Evolutionary conservation across 2,797 vertebrate species (phyloP), one percentile per base, ranked within the genome.

Genomic region (Mus minutoides): DNA sequence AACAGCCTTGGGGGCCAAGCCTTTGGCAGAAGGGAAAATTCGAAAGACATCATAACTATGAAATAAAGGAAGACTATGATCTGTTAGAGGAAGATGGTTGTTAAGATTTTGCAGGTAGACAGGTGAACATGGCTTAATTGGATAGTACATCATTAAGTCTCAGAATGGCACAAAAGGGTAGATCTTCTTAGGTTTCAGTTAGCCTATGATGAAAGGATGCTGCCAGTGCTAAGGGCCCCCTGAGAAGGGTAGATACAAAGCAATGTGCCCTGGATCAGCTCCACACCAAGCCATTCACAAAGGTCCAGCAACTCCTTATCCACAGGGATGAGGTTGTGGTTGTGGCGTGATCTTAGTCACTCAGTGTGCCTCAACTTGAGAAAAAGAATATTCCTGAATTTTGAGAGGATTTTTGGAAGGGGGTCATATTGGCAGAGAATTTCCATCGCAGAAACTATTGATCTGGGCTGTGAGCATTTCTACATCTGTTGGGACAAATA

Each of bases 1-100:
- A 94, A 90, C 31, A 94, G 96, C 90, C 67, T 78, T 13, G 10
- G 91, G 87, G 78, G 19, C 71, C 43, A 64, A 71, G 71, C 34
- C 87, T 77, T 52, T 87, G 94, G 56, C 82, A 71, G 77, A 88
- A 78, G 77, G 34, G 31, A 80, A 80, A 79, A 56, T 82, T 69
- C 54, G 37, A 67, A 85, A 90, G 67, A 24, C n/a, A 6, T 54
- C 60, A 7, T 52, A 73, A 77, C 37, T 19, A 2, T 4, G 62
- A 62, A 69, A 62, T 0, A 12, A 73, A 95, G 43, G 46, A 52
- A 46, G 46, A 56, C 24, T 71, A 10, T 0, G 10, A 49, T 71
- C 37, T 1, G 4, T 22, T 37, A 49, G 8, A 46, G 49, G 69
- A 24, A 73, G 46, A 46, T 6, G 10, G 17, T 2, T 46, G 60